Evolutionary conservation across 2,797 vertebrate species (phyloP).

Genomic region (Aphelocoma californica): DNA sequence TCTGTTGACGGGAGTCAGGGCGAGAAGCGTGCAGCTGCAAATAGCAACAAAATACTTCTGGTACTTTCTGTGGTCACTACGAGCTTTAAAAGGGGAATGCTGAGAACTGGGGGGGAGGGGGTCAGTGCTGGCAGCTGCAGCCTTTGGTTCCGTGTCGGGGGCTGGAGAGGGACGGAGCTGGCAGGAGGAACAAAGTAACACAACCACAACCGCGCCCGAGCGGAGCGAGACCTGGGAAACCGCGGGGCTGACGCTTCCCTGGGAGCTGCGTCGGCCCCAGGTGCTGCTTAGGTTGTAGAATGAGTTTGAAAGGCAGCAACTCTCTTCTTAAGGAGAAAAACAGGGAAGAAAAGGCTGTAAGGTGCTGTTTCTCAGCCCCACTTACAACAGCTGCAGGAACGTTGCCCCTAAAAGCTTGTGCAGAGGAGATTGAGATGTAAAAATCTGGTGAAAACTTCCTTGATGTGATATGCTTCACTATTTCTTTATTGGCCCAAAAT

Average conservation of each 20-base stretch:
- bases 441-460: background rate
- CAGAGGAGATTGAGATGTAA: background rate
- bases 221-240: background rate
- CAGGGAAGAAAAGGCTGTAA: background rate
- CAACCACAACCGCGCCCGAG: fast-evolving
- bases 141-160: fast-evolving
- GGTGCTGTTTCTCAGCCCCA: background rate
- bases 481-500: background rate
- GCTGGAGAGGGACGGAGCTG: background rate
- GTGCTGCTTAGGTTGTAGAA: fast-evolving
- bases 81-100: fast-evolving
- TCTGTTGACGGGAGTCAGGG: fast-evolving
- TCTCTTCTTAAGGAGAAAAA: background rate
- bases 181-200: background rate
- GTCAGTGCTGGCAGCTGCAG: background rate
- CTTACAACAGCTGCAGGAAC: background rate
- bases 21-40: background rate
- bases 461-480: fast-evolving
- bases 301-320: background rate
- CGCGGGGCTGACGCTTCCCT: background rate
- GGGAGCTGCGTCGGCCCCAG: fast-evolving
- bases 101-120: background rate
- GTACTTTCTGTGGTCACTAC: background rate
- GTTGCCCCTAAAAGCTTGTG: background rate
- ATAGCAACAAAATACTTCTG: background rate